Percentiles rank a stretch among this genome's conserved stretches.
Evolutionary conservation across 2,888 invertebrate species (phyloP).

Genomic region (Caenorhabditis parvicauda): DNA sequence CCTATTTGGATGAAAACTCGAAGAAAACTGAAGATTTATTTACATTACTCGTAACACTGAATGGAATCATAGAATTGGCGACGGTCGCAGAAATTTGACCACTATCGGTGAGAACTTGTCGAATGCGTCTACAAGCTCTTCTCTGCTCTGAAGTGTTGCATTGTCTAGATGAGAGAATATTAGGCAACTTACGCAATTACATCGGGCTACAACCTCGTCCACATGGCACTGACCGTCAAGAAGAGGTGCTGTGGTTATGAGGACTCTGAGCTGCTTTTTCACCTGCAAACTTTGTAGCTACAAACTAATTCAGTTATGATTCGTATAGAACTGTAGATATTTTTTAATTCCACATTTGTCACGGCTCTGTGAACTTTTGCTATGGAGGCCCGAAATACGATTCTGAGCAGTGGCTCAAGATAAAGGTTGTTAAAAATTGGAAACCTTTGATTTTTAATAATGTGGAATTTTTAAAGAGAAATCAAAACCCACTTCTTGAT

Average conservation of each 20-base stretch:
- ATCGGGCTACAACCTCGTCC: conserved; percentile 39
- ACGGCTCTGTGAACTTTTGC: background rate
- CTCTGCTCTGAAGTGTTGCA: conserved; percentile 6
- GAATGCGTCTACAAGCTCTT: conserved; percentile 11
- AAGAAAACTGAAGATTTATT: too few species aligned
- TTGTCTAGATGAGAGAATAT: background rate
- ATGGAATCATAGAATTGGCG: too few species aligned
- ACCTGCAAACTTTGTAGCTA: too few species aligned
- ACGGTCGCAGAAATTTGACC: conserved; percentile 21
- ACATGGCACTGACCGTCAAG: conserved; percentile 39
- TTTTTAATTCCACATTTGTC: too few species aligned
- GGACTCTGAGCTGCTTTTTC: background rate
- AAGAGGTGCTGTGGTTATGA: conserved; percentile 20
- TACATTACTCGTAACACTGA: too few species aligned
- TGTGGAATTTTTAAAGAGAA: too few species aligned
- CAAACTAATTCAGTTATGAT: too few species aligned
- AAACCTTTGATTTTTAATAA: too few species aligned
- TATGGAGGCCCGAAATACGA: background rate
- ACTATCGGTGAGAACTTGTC: conserved; percentile 12
- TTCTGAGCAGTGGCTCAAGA: background rate
- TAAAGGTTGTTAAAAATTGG: background rate
- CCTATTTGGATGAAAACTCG: too few species aligned
- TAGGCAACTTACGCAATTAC: conserved; percentile 5
- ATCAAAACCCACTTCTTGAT: too few species aligned
- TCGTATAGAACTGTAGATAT: too few species aligned